phyloP scores from a whole-genome alignment of 2,113 vertebrate species.

The Charadrius vociferus region DNA sequence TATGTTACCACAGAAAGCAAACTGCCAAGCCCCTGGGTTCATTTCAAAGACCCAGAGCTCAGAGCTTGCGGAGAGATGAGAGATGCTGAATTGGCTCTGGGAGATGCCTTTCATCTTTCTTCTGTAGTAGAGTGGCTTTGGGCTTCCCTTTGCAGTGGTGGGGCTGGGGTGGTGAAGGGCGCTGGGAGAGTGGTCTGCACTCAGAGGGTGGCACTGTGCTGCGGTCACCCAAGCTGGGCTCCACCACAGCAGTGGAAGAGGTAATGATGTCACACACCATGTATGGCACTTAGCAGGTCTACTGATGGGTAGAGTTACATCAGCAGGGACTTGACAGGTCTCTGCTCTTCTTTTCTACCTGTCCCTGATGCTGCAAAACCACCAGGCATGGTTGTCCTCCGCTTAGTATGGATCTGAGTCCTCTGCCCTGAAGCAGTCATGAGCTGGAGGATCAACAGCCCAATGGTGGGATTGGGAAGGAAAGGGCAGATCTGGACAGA shows the following conservation, averaged over 20 bases:
- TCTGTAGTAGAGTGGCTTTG: not conserved
- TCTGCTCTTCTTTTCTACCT: not conserved
- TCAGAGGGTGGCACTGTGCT: fast-evolving
- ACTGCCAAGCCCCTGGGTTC: not conserved
- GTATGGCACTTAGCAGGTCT: not conserved
- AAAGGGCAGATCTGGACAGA: not conserved
- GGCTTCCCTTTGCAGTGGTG: not conserved
- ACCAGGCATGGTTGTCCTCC: not conserved
- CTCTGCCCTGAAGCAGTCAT: not conserved
- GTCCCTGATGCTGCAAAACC: not conserved
- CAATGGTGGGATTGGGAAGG: not conserved
- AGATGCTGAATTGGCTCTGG: not conserved
- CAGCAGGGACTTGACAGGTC: not conserved
- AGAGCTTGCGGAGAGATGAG: not conserved
- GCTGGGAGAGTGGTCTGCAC: fast-evolving
- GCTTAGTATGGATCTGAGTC: not conserved
- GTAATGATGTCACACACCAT: fast-evolving
- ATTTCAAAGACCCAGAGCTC: not conserved
- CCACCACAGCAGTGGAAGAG: not conserved
- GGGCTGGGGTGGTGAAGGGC: not conserved
- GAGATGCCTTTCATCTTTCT: not conserved
- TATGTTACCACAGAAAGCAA: not conserved
- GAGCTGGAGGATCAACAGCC: not conserved
- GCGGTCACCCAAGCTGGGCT: not conserved
- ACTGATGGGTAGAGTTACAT: not conserved